Evolutionary conservation across 2,113 vertebrate species (phyloP).

Genomic region (Merops nubicus): DNA sequence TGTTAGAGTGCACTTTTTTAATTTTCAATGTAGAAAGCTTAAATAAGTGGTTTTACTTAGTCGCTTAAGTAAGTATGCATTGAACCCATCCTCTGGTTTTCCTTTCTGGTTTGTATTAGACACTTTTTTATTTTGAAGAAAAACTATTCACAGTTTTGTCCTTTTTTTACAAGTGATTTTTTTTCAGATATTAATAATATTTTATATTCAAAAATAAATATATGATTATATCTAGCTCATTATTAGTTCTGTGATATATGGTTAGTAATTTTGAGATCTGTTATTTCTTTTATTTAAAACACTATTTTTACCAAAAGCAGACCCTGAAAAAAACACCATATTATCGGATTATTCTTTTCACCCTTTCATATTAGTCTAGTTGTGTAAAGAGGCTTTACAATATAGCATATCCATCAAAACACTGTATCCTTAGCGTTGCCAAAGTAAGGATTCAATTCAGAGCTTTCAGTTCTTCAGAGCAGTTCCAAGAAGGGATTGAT

Average conservation of each 20-base stretch:
- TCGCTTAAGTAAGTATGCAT: background rate
- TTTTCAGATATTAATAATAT: background rate
- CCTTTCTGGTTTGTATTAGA: background rate
- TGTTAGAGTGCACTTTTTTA: background rate
- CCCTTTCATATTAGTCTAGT: background rate
- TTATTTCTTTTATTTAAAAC: constrained; percentile 7
- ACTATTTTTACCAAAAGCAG: background rate
- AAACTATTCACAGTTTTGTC: background rate
- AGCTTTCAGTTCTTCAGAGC: background rate
- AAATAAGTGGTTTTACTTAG: background rate
- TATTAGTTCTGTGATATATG: background rate
- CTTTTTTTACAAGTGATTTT: background rate
- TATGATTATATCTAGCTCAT: background rate
- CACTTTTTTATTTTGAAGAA: background rate
- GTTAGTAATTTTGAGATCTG: background rate
- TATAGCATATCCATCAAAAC: background rate
- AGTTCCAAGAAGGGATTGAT: background rate
- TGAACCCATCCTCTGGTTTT: background rate
- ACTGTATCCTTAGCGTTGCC: background rate
- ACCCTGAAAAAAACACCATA: background rate
- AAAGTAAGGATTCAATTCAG: background rate
- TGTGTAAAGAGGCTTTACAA: background rate
- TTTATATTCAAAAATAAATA: background rate
- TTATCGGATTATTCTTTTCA: background rate
- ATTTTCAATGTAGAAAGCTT: background rate